Evolutionary conservation across 92 coral and sea anemone species (phyloP), one percentile per base, ranked within the genome.

Genomic region (Porites evermanni): DNA sequence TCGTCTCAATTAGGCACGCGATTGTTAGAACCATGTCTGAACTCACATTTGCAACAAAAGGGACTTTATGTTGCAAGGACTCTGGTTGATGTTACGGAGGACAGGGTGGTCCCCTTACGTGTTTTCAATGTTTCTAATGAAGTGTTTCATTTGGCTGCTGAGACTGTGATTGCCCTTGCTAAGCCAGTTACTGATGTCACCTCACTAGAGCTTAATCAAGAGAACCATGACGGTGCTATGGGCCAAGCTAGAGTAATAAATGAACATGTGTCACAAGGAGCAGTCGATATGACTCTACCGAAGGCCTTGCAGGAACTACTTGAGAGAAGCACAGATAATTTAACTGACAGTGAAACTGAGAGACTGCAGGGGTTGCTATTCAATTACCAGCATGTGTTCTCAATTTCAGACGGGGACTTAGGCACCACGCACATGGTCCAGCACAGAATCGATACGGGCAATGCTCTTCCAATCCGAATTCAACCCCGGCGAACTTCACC

Each of bases 401-500:
- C 32, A 26, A 26, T 26, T 26, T 26, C 32, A 26, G 32, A 26
- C 32, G 32, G 32, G 32, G 32, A 26, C 32, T 26, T 26, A 1
- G 32, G 32, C 32, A 26, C 32, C 32, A 26, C 32, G 32, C 32
- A 26, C 32, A 26, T 26, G 32, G 32, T 26, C 32, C 32, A 83
- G 21, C 84, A 88, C 64, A 52, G 70, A 67, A 88, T 88, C 58
- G 76, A 83, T 8, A 83, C 88, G 1, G 81, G 79, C 19, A 51
- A 68, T 61, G 88, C 88, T 12, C 59, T 58, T 24, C 92, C 88
- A 67, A 38, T 88, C 11, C 72, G 88, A 59, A 82, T 73, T 56
- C 89, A 24, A 32, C 89, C 86, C 11, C 53, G 88, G 73, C 73
- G 69, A 2, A 77, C 92, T 24, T 78, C 92, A 4, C 87, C 84